These are phyloP conservation scores for Heliornis fulica DNA, from an alignment of 2,113 vertebrate genomes.

Conservation along the genomic window DNA sequence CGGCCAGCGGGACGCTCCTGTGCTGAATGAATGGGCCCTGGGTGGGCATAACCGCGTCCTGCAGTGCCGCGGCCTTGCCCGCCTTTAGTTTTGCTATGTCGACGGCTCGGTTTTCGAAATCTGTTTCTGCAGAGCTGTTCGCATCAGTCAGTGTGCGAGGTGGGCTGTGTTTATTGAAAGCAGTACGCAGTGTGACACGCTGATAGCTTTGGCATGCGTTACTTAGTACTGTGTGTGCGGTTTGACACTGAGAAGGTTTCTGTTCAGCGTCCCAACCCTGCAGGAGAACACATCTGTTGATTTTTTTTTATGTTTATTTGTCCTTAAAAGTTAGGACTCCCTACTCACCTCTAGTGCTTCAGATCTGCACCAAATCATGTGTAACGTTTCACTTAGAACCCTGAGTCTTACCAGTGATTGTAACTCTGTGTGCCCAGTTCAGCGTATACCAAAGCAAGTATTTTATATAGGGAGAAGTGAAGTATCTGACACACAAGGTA, in stretches of 20 bases:
- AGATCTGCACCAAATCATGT: rapidly evolving
- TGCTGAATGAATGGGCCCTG: not conserved
- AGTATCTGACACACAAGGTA: not conserved
- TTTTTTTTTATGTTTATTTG: not conserved
- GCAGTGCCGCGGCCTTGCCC: not conserved
- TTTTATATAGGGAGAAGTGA: not conserved
- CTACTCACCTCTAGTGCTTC: rapidly evolving
- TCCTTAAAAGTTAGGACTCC: not conserved
- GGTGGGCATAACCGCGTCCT: not conserved
- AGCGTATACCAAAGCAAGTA: not conserved
- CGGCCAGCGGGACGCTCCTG: not conserved
- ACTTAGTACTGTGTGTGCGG: not conserved
- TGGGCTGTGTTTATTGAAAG: not conserved
- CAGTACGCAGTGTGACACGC: not conserved
- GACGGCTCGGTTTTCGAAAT: not conserved
- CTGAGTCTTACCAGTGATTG: not conserved
- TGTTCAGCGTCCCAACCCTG: not conserved
- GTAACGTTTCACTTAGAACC: rapidly evolving
- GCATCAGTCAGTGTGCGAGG: not conserved
- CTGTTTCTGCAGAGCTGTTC: not conserved
- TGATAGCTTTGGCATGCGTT: not conserved
- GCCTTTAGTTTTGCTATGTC: not conserved
- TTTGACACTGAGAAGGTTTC: conserved; percentile 14
- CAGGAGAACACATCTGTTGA: not conserved
- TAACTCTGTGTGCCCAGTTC: not conserved